Evolutionary conservation across 2,888 invertebrate genomes (phyloP), one percentile per base, ranked within the genome.

Genomic region (Ectemnius cavifrons): DNA sequence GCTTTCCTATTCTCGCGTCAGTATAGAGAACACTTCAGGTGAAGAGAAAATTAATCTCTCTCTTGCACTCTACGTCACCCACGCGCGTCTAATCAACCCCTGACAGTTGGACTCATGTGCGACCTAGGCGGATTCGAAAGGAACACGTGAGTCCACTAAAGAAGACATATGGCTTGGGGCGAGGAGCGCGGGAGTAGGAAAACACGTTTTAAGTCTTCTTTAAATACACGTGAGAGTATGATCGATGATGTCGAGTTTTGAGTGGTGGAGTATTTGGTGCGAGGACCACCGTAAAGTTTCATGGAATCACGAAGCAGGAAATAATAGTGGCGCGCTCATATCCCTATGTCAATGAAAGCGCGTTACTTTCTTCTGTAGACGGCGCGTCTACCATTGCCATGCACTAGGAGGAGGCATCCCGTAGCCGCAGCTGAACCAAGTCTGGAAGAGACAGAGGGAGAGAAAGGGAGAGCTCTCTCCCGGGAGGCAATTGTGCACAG

Each of bases 161-260:
- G 66, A 69, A 63, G 76, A 71, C 16, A 63, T 63, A 66, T 14
- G 66, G 13, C 58, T 16, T 47, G 45, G 37, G 14, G 49, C n/a
- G 16, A 67, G n/a, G 28, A n/a, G 8, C 23, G 52, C 20, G 27
- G 20, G 60, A 56, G 60, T 18, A 62, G 57, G 57, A 8, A 67
- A 20, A 57, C 65, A 58, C 52, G 49, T 63, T 49, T 49, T 52
- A 68, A 72, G 71, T 45, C 71, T 67, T 76, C 68, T 76, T 72
- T 76, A 77, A 77, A 76, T 76, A 75, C 61, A 2, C 16, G 14
- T 4, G 52, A 13, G 52, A 56, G 20, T 52, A 60, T 77, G 77
- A 77, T 77, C 72, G 77, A 77, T 69, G 77, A 76, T 76, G 61
- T 45, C 60, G 27, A 18, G 13, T 4, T 37, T 47, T 56, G 60